Evolutionary conservation across 2,888 invertebrate species (phyloP), one percentile per base, ranked within the genome.

Genomic region (Acleris cristana): DNA sequence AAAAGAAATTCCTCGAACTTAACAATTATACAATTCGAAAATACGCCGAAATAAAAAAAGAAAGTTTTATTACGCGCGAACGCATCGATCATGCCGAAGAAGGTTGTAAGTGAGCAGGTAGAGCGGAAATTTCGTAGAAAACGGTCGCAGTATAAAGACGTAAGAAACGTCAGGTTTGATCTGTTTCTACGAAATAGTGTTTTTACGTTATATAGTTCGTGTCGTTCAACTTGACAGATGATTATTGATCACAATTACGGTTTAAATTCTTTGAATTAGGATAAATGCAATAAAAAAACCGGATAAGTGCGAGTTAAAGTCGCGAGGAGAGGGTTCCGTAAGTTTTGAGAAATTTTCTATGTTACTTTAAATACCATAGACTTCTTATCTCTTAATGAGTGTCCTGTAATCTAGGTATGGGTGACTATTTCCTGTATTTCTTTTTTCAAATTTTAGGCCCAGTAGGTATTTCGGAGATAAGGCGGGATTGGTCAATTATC

Each of bases 1-100:
- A 10, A 34, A 34, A 34, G 34, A 34, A 34, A 10, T 34, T 48
- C 10, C n/a, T 8, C 48, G 2, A 18, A n/a, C 48, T 16, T 34
- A 34, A 34, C 48, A 48, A 18, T n/a, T 8, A 18, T 18, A 48
- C 18, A 21, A 21, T 19, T 21, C 10, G 12, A 1, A 51, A 54
- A n/a, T 18, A 6, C 23, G 4, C 3, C n/a, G 16, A 45, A 45
- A 23, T 45, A 44, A 56, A 56, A 56, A 55, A 40, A 55, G 19
- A 19, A 51, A 51, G 51, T 51, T 51, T 53, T 12, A 23, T 52
- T 7, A 52, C 34, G 52, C 23, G 53, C 23, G 2, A 21, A 26
- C 16, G 1, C 30, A 58, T 64, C 64, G 58, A 53, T 64, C 64
- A 64, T 21, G 45, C 26, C 21, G n/a, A 58, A 52, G 52, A 58